Percentiles rank a stretch among this genome's conserved stretches.
phyloP scores from a whole-genome alignment of 2,113 vertebrate genomes.

The Cyanoderma ruficeps region DNA sequence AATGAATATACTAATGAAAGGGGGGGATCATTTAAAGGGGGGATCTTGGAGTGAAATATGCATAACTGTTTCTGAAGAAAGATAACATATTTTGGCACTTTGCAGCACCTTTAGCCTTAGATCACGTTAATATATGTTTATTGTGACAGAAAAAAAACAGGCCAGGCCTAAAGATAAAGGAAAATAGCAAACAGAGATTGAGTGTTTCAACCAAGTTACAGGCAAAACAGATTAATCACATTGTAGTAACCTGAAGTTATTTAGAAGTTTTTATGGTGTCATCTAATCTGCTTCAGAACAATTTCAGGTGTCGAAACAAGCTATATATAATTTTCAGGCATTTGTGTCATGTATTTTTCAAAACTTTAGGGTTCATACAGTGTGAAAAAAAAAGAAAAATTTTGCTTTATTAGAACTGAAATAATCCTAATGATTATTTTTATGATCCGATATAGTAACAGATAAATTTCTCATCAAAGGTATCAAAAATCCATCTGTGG shows the following conservation, averaged over 20 bases:
- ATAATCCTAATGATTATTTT: neutral
- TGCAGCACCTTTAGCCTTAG: neutral
- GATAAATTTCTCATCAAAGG: neutral
- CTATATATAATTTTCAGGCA: neutral
- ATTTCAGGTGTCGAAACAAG: neutral
- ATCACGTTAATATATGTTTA: neutral
- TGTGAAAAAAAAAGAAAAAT: neutral
- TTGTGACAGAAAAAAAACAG: neutral
- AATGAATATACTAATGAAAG: neutral
- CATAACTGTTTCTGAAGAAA: neutral
- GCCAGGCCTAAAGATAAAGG: neutral
- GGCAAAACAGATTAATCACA: neutral
- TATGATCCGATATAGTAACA: neutral
- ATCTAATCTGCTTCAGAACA: neutral
- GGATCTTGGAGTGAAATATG: neutral
- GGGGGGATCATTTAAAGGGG: neutral
- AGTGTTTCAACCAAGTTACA: neutral
- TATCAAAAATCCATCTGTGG: neutral
- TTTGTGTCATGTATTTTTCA: neutral
- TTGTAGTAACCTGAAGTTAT: neutral
- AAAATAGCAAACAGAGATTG: neutral
- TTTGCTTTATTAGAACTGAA: neutral
- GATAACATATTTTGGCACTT: accelerated
- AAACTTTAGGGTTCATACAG: neutral
- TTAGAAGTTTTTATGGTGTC: neutral